Evolutionary conservation across 2,113 vertebrate genomes (phyloP).

Genomic region (Etia nguti): DNA sequence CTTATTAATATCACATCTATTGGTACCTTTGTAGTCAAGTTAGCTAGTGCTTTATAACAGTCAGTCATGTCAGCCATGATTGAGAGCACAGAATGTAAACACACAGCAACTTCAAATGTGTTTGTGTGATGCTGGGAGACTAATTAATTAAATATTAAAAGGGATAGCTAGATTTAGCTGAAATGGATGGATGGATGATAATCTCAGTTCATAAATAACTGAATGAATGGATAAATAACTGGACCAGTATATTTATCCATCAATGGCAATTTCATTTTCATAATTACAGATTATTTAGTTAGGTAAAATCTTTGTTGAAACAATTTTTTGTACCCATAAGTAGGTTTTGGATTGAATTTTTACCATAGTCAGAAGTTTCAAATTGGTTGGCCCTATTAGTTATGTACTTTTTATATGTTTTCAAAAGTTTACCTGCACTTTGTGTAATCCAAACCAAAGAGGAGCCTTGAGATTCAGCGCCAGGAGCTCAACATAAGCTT

Average conservation of each 20-base stretch:
- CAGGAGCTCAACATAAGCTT: conserved; percentile 73
- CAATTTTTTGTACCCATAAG: not conserved
- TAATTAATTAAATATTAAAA: not conserved
- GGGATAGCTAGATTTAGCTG: not conserved
- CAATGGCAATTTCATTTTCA: not conserved
- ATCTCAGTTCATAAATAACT: not conserved
- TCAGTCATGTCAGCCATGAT: not conserved
- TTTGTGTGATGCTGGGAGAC: not conserved
- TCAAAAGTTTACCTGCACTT: conserved; percentile 67
- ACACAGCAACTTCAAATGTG: not conserved
- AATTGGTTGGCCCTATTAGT: not conserved
- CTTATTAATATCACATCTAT: not conserved
- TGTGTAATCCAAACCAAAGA: conserved; percentile 85
- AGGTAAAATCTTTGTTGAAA: not conserved
- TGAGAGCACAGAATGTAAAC: not conserved
- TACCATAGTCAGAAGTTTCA: not conserved
- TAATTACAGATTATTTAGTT: not conserved
- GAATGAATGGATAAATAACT: not conserved
- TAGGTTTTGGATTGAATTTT: not conserved
- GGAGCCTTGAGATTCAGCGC: conserved; percentile 61
- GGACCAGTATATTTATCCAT: not conserved
- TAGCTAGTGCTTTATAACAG: not conserved
- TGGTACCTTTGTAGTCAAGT: not conserved
- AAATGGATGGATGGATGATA: not conserved
- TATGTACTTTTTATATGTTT: not conserved